phyloP scores from a whole-genome alignment of 2,113 vertebrate species.

The Hirundichthys speculiger region DNA sequence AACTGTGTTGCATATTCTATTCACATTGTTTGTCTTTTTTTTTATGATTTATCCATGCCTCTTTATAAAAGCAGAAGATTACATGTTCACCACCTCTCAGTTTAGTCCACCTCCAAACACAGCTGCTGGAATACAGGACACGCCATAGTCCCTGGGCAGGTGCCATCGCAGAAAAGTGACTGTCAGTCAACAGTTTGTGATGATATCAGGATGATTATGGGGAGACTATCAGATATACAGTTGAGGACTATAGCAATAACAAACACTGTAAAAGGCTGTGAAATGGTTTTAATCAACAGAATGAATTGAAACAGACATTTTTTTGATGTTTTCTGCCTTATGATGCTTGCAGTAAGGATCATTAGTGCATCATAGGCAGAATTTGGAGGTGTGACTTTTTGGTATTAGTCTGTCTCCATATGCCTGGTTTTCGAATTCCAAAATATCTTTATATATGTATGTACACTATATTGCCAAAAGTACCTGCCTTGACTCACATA shows the following conservation, averaged over 20 bases:
- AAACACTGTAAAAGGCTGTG: slow-evolving; percentile 49
- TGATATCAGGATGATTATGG: slow-evolving; percentile 34
- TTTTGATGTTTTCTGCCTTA: slow-evolving; percentile 3
- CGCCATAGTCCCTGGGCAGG: slow-evolving; percentile 13
- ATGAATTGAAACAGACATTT: slow-evolving; percentile 18
- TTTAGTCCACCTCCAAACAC: slow-evolving; percentile 67
- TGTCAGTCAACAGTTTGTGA: slow-evolving; percentile 17
- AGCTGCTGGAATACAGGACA: slow-evolving; percentile 37
- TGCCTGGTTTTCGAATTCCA: too few relatives aligned
- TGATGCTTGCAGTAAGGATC: slow-evolving; percentile 24
- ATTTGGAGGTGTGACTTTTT: slow-evolving; percentile 44
- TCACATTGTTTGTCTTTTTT: slow-evolving; percentile 24
- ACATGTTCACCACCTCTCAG: slow-evolving; percentile 25
- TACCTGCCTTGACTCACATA: too few relatives aligned
- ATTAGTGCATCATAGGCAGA: slow-evolving; percentile 13
- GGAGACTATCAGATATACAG: slow-evolving; percentile 30
- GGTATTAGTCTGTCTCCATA: slow-evolving; percentile 16
- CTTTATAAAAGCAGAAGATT: slow-evolving; percentile 47
- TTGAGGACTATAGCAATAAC: slow-evolving; percentile 72
- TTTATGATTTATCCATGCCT: slow-evolving; percentile 32
- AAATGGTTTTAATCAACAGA: slow-evolving; percentile 29
- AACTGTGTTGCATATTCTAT: slow-evolving; percentile 41
- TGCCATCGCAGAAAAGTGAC: slow-evolving; percentile 10
- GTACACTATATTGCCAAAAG: too few relatives aligned
- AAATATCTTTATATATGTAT: too few relatives aligned